These are phyloP conservation scores for Onychostoma macrolepis DNA, from an alignment of 2,113 vertebrate species.

Conservation along the genomic window DNA sequence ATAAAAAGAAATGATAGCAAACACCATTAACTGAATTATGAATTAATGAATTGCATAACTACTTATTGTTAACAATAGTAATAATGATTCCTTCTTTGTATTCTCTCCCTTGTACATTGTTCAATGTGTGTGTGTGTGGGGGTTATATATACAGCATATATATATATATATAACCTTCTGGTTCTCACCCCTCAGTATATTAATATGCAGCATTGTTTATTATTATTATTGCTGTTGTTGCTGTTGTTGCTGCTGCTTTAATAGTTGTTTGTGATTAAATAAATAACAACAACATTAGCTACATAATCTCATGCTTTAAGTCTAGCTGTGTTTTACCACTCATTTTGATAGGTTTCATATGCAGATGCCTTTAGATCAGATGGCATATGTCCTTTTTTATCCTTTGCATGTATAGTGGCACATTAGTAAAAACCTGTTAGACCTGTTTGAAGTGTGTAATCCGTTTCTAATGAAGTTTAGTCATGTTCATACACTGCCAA, in stretches of 20 bases:
- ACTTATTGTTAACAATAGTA: too few relatives aligned
- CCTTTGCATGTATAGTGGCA: background rate
- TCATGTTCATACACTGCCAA: background rate
- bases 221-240: background rate
- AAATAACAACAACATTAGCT: background rate
- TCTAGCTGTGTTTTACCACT: background rate
- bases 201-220: too few relatives aligned
- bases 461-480: constrained; percentile 19
- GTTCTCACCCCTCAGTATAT: too few relatives aligned
- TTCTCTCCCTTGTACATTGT: too few relatives aligned
- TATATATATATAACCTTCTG: too few relatives aligned
- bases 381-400: background rate
- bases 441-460: constrained; percentile 12
- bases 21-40: too few relatives aligned
- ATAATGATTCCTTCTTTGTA: too few relatives aligned
- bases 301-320: background rate
- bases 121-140: too few relatives aligned
- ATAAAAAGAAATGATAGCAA: too few relatives aligned
- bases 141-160: too few relatives aligned
- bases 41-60: too few relatives aligned
- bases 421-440: constrained; percentile 28
- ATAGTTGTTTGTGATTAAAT: background rate
- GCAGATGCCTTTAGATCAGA: background rate
- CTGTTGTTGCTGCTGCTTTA: background rate
- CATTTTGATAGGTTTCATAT: background rate